Base-by-base conservation (phyloP, 2,797 vertebrate species). In the Merluccius polli region DNA sequence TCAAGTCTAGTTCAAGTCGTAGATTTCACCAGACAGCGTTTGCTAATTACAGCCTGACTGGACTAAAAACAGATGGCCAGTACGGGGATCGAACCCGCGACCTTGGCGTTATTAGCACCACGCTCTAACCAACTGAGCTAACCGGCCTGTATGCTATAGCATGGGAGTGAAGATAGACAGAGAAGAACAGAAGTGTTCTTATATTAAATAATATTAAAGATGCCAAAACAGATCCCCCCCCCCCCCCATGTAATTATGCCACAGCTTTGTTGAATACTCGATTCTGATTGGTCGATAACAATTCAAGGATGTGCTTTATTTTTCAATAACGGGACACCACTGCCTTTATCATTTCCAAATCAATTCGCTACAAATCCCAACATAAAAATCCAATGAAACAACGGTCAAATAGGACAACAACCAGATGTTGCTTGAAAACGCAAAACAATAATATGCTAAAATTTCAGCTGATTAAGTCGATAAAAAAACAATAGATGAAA, bases 41-140 rank as follows among this genome's bases (percentile, higher is more conserved):
- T 21, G 68, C 12, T 33, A 70, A 71, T 71, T 36, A 38, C 59
- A 63, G 59, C 59, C 59, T 63, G 59, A 12, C n/a, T 63, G 59
- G n/a, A 2, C 15, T 18, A 13, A 27, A 63, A 63, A 5, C 59
- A 63, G 52, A 4, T 48, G 33, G 74, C 67, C 74, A n/a, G 74
- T 75, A 75, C 74, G 29, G 67, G 67, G 36, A 33, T 70, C 36
- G 27, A 70, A 31, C 44, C 36, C 75, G 35, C 78, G 73, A 85
- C 85, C 80, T 87, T 87, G 83, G 81, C 83, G 86, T 86, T 85
- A 87, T 85, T 86, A 84, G 86, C 84, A 86, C 88, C 86, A 88
- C 85, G 85, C 86, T 89, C 86, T 87, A 86, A 89, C 87, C 65
- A 63, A 63, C 59, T 63, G 59, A 63, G 59, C 59, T 63, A 63